phyloP scores from a whole-genome alignment of 2,113 vertebrate species.

The Pelmatolapia mariae region DNA sequence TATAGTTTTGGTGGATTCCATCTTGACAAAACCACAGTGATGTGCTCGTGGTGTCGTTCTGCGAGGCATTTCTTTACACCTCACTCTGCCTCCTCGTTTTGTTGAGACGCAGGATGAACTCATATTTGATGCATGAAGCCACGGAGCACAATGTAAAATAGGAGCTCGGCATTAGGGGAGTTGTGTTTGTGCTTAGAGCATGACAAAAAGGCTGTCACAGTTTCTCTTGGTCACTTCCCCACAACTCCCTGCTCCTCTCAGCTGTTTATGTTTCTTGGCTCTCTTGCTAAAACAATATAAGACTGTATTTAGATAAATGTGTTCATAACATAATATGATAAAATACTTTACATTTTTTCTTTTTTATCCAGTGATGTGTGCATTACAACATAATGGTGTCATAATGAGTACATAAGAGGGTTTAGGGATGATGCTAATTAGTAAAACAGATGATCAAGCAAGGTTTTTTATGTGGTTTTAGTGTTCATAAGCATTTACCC shows the following conservation, averaged over 20 bases:
- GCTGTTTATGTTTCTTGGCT: not conserved
- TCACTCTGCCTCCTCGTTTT: not conserved
- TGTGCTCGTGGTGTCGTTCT: not conserved
- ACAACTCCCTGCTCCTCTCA: not conserved
- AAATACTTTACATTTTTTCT: not conserved
- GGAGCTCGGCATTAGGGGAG: not conserved
- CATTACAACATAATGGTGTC: not conserved
- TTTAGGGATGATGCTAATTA: not conserved
- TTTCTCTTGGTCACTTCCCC: not conserved
- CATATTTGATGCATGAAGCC: constrained; percentile 23
- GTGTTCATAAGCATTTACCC: not conserved
- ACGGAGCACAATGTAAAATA: not conserved
- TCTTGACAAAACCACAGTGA: not conserved
- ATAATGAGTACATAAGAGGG: not conserved
- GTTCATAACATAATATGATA: not conserved
- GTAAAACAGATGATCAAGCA: not conserved
- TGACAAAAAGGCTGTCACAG: constrained; percentile 10
- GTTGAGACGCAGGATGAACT: not conserved
- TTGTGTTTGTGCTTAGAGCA: constrained; percentile 3
- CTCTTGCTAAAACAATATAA: not conserved
- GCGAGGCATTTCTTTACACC: not conserved
- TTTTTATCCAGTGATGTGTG: not conserved
- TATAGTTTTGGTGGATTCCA: not conserved
- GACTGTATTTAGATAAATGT: not conserved
- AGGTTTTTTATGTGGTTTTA: not conserved